phyloP scores from a whole-genome alignment of 2,113 vertebrate genomes.

The Alouatta palliata region DNA sequence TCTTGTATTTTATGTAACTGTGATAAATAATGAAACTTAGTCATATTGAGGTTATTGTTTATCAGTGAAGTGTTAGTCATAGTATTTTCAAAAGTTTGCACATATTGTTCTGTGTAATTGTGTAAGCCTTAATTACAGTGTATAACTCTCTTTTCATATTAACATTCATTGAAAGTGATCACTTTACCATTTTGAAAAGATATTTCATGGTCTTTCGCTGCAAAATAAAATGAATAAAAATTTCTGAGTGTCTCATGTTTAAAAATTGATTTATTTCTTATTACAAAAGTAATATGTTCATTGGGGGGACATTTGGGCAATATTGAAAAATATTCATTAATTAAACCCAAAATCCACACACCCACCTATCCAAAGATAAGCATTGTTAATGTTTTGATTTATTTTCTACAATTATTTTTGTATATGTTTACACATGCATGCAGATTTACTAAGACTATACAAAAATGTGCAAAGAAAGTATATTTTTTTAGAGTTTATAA shows the following conservation, averaged over 20 bases:
- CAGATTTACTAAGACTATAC: slow-evolving; percentile 36
- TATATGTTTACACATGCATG: not conserved
- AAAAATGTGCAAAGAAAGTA: not conserved
- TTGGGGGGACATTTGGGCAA: slow-evolving; percentile 8
- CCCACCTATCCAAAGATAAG: slow-evolving; percentile 22
- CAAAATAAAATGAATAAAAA: slow-evolving; percentile 69
- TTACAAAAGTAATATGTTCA: slow-evolving; percentile 40
- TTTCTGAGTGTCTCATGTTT: slow-evolving; percentile 29
- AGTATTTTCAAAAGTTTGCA: slow-evolving; percentile 39
- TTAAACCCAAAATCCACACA: slow-evolving; percentile 35
- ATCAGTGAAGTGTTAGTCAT: slow-evolving; percentile 45
- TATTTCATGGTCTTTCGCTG: slow-evolving; percentile 49
- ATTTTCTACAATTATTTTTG: slow-evolving; percentile 43
- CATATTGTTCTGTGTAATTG: slow-evolving; percentile 47
- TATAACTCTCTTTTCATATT: slow-evolving; percentile 37
- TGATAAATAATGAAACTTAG: slow-evolving; percentile 51
- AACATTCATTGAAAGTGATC: slow-evolving; percentile 49
- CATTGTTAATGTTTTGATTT: slow-evolving; percentile 28
- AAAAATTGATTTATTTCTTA: slow-evolving; percentile 13
- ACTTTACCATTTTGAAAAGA: slow-evolving; percentile 53
- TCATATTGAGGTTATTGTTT: slow-evolving; percentile 19
- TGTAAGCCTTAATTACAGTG: slow-evolving; percentile 40
- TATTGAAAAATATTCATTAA: not conserved
- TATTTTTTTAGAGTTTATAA: slow-evolving; percentile 13
- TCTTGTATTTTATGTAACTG: slow-evolving; percentile 49